Evolutionary conservation across 2,888 invertebrate genomes (phyloP), one percentile per base, ranked within the genome.

Genomic region (Furcula furcula): DNA sequence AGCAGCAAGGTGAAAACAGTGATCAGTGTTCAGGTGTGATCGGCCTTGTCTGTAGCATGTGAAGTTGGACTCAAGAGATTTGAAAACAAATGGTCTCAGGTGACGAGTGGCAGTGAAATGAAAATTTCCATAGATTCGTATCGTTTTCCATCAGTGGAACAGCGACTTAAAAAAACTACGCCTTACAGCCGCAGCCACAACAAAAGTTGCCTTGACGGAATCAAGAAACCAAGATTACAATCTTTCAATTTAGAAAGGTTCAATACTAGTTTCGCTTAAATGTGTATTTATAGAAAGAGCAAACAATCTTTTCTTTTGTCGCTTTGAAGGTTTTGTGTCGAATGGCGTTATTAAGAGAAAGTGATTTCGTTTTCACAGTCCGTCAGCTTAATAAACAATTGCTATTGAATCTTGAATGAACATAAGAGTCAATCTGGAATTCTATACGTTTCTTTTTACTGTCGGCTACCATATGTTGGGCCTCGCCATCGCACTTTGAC

Each of bases 201-300:
- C n/a, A n/a, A n/a, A n/a, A n/a, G n/a, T n/a, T n/a, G n/a, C 40
- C 34, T 41, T 52, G 41, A 51, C 30, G 28, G 50, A 55, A 59
- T 40, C 34, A 66, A 73, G 64, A 53, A 44, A 48, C 31, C 52
- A 27, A 76, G 78, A 81, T 79, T 73, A 76, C 65, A 10, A 78
- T 81, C 76, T 76, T 71, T 72, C 68, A 63, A 76, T 77, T 71
- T 65, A 50, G 57, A 65, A 69, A 70, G 68, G 71, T 64, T 58
- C 57, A 33, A 34, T 36, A 44, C 46, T 47, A 58, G 49, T 53
- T 50, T 32, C 15, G 10, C 21, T 29, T 18, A 29, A 47, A 47
- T 43, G 46, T 28, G 18, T 6, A 18, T 10, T 49, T 47, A 29
- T 47, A 32, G 39, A 42, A 44, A 40, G 41, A 49, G 40, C 44